Conservation (phyloP, 2,113 vertebrate species). For the Campylomormyrus numenius region DNA sequence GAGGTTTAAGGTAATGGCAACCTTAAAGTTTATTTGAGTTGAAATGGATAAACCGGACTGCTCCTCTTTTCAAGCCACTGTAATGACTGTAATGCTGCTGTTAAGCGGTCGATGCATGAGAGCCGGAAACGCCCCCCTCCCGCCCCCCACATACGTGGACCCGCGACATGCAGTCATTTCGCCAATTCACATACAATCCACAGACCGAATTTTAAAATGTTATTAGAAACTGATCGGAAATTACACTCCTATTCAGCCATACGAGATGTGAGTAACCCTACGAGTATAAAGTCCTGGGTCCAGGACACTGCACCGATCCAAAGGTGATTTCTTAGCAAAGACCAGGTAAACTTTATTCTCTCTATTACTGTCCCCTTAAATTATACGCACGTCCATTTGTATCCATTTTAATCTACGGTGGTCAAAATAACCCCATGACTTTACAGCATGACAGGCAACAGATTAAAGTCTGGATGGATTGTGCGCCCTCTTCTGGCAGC, state of each 20-base stretch:
- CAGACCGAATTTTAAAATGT: slow-evolving; percentile 21
- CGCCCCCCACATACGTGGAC: neutral
- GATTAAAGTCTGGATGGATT: slow-evolving; percentile 29
- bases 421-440: slow-evolving; percentile 42
- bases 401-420: slow-evolving; percentile 60
- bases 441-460: slow-evolving; percentile 39
- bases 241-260: neutral
- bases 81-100: slow-evolving; percentile 19
- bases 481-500: slow-evolving; percentile 9
- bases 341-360: slow-evolving; percentile 74
- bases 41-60: slow-evolving; percentile 39
- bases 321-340: slow-evolving; percentile 83
- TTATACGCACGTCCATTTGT: slow-evolving; percentile 66
- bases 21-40: slow-evolving; percentile 53
- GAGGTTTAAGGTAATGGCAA: slow-evolving; percentile 44
- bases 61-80: slow-evolving; percentile 24
- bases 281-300: slow-evolving; percentile 68
- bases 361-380: slow-evolving; percentile 53
- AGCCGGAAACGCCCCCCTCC: slow-evolving; percentile 21
- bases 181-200: slow-evolving; percentile 21
- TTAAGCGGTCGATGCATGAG: slow-evolving; percentile 19
- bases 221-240: neutral
- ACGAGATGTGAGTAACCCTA: slow-evolving; percentile 50
- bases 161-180: slow-evolving; percentile 22
- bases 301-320: slow-evolving; percentile 75